Evolutionary conservation across 2,888 invertebrate genomes (phyloP), one percentile per base, ranked within the genome.

Genomic region (Temnothorax unifasciatus): DNA sequence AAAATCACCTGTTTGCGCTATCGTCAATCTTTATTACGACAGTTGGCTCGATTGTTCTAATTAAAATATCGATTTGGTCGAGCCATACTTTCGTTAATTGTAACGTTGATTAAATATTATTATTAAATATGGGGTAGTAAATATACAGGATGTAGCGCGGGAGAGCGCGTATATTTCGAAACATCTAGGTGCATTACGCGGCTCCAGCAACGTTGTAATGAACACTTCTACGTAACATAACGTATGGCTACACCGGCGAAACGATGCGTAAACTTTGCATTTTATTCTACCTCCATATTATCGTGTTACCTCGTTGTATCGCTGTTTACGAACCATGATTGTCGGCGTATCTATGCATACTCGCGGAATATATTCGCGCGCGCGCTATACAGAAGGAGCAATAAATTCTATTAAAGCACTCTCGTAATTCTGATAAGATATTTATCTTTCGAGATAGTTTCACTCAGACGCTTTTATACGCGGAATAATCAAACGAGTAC

Each of bases 211-310:
- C 34, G 57, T 59, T 68, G 25, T 66, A 79, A 79, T 68, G 57
- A 79, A 79, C 75, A 63, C 69, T 34, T 34, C 9, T 57, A 29
- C 76, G 64, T 66, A 66, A 57, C 44, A 57, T 79, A 69, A 79
- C 69, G 44, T 69, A 69, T 21, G 68, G 69, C 63, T 69, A 59
- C 69, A n/a, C 34, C 21, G 68, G 44, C 41, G 52, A 77, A 77
- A 68, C 68, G 77, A 68, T 79, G 79, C 79, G 69, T 79, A 79
- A 79, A 69, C 69, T 79, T 79, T 79, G 69, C 44, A 79, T 79
- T 79, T 79, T 79, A 79, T 79, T 79, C 57, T 47, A 47, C 52
- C 68, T 69, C 21, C 69, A 21, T 79, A 69, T 77, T 77, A 77
- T 79, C 79, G 79, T 47, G 79, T 79, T 79, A 79, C 34, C 34